Base-by-base conservation (phyloP, 2,797 vertebrate genomes). In the Crocodylus rhombifer region DNA sequence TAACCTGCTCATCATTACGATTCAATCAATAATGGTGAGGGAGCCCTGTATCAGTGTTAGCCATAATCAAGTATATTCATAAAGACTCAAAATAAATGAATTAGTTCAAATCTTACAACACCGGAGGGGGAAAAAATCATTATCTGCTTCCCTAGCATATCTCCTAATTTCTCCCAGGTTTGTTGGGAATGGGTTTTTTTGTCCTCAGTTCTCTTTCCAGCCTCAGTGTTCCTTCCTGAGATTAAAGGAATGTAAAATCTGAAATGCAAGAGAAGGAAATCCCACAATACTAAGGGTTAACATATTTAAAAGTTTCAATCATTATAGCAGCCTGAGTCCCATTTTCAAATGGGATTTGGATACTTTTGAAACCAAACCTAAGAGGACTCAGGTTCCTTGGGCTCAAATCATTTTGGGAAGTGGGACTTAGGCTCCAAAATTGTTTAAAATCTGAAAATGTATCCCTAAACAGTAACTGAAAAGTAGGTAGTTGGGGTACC, bases 101-200 rank as follows among this genome's bases (percentile, higher is more conserved):
- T 57, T 20, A 61, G 87, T 13, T 58, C 20, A 94, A 80, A 95
- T 80, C 91, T 94, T 77, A 77, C 61, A 87, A 82, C 77, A 91
- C 82, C 64, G 73, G 76, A 51, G 42, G 81, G 94, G 87, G 88
- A 89, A 93, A 90, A 74, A 87, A 75, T 65, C 26, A 14, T 82
- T 60, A 87, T 36, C 55, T 90, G 80, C 60, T 67, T 7, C 86
- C 79, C 92, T 81, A 90, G 63, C 2, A 65, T 14, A 80, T 74
- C 86, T 25, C 57, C 88, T 93, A 76, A 78, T 21, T 30, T 25
- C 21, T 10, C 75, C 13, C 28, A 0, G 1, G 7, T 0, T 51
- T 3, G 57, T 1, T 89, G 76, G 74, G n/a, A n/a, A 92, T 26
- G 89, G 71, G 64, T 67, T 79, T 67, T 57, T 88, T 95, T 90